phyloP scores from a whole-genome alignment of 2,888 invertebrate genomes.

The Limnephilus rhombicus region DNA sequence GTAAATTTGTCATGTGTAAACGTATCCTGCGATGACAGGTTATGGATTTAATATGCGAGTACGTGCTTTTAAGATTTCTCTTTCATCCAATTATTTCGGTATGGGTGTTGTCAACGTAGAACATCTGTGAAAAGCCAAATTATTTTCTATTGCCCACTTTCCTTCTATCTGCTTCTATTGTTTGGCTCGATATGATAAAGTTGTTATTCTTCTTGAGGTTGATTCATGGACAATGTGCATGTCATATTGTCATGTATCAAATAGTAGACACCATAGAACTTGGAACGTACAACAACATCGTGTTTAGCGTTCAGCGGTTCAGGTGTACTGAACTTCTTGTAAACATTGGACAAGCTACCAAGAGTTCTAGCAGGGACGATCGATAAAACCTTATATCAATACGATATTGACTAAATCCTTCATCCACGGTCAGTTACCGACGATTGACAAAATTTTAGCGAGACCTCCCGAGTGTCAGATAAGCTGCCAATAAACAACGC shows the following conservation, averaged over 20 bases:
- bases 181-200: neutral
- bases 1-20: too few species aligned
- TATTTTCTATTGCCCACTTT: neutral
- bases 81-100: neutral
- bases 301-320: neutral
- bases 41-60: neutral
- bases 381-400: too few species aligned
- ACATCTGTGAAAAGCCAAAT: neutral
- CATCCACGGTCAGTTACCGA: too few species aligned
- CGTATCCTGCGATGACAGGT: neutral
- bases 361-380: too few species aligned
- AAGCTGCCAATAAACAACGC: too few species aligned
- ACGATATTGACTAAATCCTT: too few species aligned
- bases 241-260: neutral
- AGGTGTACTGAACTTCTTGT: neutral
- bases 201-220: neutral
- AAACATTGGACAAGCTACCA: neutral
- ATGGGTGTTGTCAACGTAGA: neutral
- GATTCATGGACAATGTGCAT: neutral
- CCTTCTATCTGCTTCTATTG: neutral
- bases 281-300: neutral
- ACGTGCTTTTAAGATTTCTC: neutral
- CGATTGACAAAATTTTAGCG: too few species aligned
- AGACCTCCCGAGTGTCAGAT: too few species aligned
- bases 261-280: neutral